These are phyloP conservation scores for Limenitis camilla DNA, from an alignment of 2,888 invertebrate genomes.

Conservation along the genomic window DNA sequence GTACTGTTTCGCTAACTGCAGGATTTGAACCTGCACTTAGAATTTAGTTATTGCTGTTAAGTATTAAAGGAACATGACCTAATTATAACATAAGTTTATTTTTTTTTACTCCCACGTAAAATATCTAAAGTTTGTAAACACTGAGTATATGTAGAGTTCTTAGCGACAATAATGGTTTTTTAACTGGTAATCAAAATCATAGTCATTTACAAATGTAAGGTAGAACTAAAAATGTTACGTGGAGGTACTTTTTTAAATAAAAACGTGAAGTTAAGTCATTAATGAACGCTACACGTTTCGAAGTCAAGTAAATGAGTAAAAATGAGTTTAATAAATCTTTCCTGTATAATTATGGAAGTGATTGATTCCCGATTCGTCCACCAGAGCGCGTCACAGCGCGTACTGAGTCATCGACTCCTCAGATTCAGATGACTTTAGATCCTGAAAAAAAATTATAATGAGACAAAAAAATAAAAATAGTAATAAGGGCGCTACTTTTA, in stretches of 20 bases:
- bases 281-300: no score
- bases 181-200: no score
- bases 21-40: neutral
- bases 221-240: no score
- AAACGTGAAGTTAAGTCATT: no score
- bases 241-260: no score
- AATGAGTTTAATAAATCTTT: no score
- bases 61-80: neutral
- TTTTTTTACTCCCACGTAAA: neutral
- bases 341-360: neutral
- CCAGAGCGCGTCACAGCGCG: constrained; percentile 38
- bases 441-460: constrained; percentile 11
- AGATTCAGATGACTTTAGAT: constrained; percentile 16
- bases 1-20: constrained; percentile 5
- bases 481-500: no score
- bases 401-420: constrained; percentile 25
- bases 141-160: no score
- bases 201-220: no score
- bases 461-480: neutral
- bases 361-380: neutral
- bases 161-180: no score
- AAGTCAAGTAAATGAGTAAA: no score
- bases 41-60: neutral
- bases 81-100: neutral
- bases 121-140: neutral